Base-by-base conservation (phyloP, 2,888 invertebrate species). In the Sthenelais limicola region DNA sequence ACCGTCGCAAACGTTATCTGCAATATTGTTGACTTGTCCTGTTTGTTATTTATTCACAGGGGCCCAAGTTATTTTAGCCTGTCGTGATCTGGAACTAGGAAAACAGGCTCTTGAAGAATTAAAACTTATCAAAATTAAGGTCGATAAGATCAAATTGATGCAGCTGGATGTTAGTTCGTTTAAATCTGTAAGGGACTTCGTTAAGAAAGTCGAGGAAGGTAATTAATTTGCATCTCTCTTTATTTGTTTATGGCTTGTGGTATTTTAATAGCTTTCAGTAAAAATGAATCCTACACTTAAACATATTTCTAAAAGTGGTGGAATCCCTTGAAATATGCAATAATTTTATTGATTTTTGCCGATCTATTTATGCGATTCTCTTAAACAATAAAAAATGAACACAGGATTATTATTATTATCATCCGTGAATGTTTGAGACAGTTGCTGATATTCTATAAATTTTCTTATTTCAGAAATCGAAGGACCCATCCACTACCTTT, bases 61-160 rank as follows among this genome's bases (percentile, higher is more conserved):
- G 84, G 95, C 83, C 5, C 79, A 77, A 32, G 83, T 87, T 4
- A 81, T 85, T 26, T 67, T 86, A n/a, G 85, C 84, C 15, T 85
- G 85, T 71, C 77, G 82, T 67, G 77, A 83, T 77, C 79, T 78
- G 52, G 77, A 77, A 38, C 77, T 76, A 24, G 84, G 81, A 4
- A 79, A 83, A 67, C 78, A 73, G 33, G 79, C 80, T 28, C 80
- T 80, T 0, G 77, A 81, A 15, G 81, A 78, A 3, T 74, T 79
- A 21, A 77, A 80, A 30, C 72, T 78, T 24, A 77, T 74, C 26
- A 74, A 80, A 1, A n/a, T n/a, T n/a, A 80, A 80, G 70, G 24
- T 43, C 12, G 83, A 82, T 70, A 51, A 68, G 32, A 32, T 56
- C 1, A 82, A 82, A 67, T 80, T 86, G 3, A 77, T 85, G 75